phyloP scores from a whole-genome alignment of 2,888 invertebrate species.

The Cenopis cana region DNA sequence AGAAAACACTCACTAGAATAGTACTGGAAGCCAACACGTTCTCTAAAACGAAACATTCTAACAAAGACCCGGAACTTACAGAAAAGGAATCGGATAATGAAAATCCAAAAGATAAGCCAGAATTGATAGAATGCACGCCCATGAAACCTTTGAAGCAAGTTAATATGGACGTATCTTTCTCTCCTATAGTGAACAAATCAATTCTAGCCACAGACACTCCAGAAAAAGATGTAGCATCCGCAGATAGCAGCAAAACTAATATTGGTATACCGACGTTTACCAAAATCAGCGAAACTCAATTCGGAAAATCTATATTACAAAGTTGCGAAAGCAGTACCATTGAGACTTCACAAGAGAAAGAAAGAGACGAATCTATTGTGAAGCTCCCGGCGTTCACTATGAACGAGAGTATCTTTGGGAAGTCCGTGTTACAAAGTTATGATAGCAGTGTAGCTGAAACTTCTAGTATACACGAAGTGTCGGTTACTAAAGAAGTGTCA shows the following conservation, averaged over 20 bases:
- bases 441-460: slow-evolving; percentile 65
- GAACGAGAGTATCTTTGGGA: slow-evolving; percentile 64
- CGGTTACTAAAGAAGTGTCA: slow-evolving; percentile 30
- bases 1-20: slow-evolving; percentile 73
- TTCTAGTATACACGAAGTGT: slow-evolving; percentile 55
- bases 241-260: slow-evolving; percentile 53
- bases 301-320: slow-evolving; percentile 37
- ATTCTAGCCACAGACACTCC: slow-evolving; percentile 61
- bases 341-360: slow-evolving; percentile 29
- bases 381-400: slow-evolving; percentile 64
- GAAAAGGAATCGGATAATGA: slow-evolving; percentile 51
- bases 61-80: slow-evolving; percentile 57
- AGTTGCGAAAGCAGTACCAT: slow-evolving; percentile 31
- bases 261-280: slow-evolving; percentile 49
- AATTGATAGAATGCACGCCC: slow-evolving; percentile 69
- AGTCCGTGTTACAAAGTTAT: slow-evolving; percentile 71
- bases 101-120: not conserved
- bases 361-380: slow-evolving; percentile 25
- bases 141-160: slow-evolving; percentile 67
- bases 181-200: slow-evolving; percentile 77
- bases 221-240: slow-evolving; percentile 55
- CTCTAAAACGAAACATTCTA: slow-evolving; percentile 68
- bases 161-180: slow-evolving; percentile 72
- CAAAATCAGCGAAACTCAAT: slow-evolving; percentile 38
- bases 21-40: slow-evolving; percentile 78